These are phyloP conservation scores for Gambelia wislizenii DNA, from an alignment of 2,797 vertebrate species.

Conservation along the genomic window DNA sequence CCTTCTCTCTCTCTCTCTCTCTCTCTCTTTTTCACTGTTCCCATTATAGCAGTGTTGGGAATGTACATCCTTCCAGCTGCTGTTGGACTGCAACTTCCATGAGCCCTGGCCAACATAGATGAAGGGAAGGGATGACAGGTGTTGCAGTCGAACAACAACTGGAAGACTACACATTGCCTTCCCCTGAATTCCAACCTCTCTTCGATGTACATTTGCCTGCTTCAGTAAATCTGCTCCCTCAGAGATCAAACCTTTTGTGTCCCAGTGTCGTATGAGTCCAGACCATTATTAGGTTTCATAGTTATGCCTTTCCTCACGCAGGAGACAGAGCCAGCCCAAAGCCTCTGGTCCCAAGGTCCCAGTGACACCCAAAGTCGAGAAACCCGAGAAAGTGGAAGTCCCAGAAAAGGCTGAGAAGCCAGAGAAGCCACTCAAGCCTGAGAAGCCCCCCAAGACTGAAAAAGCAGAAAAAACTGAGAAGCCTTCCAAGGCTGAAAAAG, in stretches of 20 bases:
- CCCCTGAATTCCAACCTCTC: neutral
- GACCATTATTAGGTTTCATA: neutral
- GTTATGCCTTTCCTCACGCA: conserved; percentile 54
- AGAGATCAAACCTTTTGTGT: neutral
- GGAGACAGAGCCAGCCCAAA: conserved; percentile 87
- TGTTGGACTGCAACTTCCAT: too few relatives aligned
- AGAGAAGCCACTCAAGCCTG: conserved; percentile 69
- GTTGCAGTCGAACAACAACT: neutral
- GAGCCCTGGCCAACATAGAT: too few relatives aligned
- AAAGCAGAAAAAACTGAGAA: conserved; percentile 83
- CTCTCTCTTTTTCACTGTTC: too few relatives aligned
- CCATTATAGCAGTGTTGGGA: neutral
- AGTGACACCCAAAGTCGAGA: conserved; percentile 74
- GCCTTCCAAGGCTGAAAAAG: conserved; percentile 59
- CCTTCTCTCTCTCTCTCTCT: neutral
- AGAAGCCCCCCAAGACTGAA: conserved; percentile 74
- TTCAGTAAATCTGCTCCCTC: neutral
- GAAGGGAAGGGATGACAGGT: too few relatives aligned
- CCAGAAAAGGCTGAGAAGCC: conserved; percentile 38
- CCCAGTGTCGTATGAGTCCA: neutral
- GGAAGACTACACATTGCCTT: neutral
- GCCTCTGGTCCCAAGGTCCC: conserved; percentile 72
- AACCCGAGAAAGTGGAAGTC: conserved; percentile 57
- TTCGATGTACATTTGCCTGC: neutral
- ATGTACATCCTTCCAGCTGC: too few relatives aligned